Evolutionary conservation across 2,797 vertebrate species (phyloP), one percentile per base, ranked within the genome.

Genomic region (Rhabdomys pumilio): DNA sequence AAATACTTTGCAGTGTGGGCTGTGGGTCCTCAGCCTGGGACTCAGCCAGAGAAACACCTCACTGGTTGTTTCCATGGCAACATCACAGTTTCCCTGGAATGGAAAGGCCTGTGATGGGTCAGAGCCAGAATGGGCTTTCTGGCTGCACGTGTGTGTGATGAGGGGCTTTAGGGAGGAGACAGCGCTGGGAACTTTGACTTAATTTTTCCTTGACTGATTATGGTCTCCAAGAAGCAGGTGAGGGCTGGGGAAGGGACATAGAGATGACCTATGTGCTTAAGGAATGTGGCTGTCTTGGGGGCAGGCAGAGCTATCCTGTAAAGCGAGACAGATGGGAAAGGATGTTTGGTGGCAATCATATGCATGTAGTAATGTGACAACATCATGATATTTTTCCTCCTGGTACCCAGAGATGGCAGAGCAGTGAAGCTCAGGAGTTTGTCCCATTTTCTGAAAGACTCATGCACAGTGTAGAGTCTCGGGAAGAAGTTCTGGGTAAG

Each of bases 171-270:
- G 94, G 89, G 63, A 91, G 67, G 91, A 69, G 72, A 77, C 47
- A 79, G 93, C 31, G 17, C 95, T 97, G 91, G 94, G 97, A 98
- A 95, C 84, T 94, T 97, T 97, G 93, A 97, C 96, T 97, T 97
- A 93, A 93, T 96, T 97, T 97, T 97, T 97, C 96, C 96, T 97
- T 96, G 92, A 96, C 85, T 91, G 83, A 94, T 97, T 98, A 82
- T 85, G 83, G 95, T 93, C 87, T 96, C 96, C 0, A 77, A 93
- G 94, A 90, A 94, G 96, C 98, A 98, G 97, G 97, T 98, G 96
- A 98, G 87, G 91, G 29, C 91, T 89, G 79, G 85, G 79, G 93
- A 87, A 73, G 72, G 67, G 73, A 84, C 83, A 82, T 82, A 72
- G 57, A 85, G 93, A 96, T 98, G 97, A 97, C 97, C 87, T 97